Conservation (phyloP, 1,140 invertebrate species). For the Tenebrio molitor region DNA sequence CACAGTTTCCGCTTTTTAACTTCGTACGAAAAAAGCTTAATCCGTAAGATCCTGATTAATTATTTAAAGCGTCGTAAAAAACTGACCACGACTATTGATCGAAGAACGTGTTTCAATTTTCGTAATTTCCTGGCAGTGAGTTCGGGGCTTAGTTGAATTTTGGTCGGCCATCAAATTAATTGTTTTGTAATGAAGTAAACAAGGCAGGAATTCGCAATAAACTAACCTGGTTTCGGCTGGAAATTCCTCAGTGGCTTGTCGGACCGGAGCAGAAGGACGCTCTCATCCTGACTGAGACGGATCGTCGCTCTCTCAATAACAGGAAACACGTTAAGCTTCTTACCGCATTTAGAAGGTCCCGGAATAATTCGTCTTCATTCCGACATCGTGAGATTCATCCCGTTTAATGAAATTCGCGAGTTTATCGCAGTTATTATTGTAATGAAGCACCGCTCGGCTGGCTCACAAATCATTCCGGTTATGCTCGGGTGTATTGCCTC, state of each 20-base stretch:
- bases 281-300: slow-evolving; percentile 44
- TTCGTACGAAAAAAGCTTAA: no score
- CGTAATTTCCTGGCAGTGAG: slow-evolving; percentile 24
- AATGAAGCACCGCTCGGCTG: slow-evolving; percentile 15
- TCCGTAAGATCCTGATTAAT: no score
- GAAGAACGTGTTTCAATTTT: slow-evolving; percentile 34
- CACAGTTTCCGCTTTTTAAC: no score
- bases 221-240: slow-evolving; percentile 42
- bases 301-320: slow-evolving; percentile 48
- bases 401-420: slow-evolving; percentile 39
- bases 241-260: slow-evolving; percentile 47
- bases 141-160: slow-evolving; percentile 35
- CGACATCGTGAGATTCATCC: slow-evolving; percentile 22
- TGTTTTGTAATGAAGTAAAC: slow-evolving; percentile 50
- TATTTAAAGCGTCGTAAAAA: no score
- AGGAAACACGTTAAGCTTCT: slow-evolving; percentile 47
- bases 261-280: slow-evolving; percentile 31
- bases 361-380: slow-evolving; percentile 44
- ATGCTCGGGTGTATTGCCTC: slow-evolving; percentile 25
- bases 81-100: neutral
- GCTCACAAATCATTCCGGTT: slow-evolving; percentile 28
- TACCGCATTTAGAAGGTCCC: slow-evolving; percentile 41
- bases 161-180: slow-evolving; percentile 46
- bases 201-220: slow-evolving; percentile 48
- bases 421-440: slow-evolving; percentile 39